Percentiles rank a stretch among this genome's conserved stretches.
Conservation (phyloP, 2,113 vertebrate species). For the Hylia prasina region DNA sequence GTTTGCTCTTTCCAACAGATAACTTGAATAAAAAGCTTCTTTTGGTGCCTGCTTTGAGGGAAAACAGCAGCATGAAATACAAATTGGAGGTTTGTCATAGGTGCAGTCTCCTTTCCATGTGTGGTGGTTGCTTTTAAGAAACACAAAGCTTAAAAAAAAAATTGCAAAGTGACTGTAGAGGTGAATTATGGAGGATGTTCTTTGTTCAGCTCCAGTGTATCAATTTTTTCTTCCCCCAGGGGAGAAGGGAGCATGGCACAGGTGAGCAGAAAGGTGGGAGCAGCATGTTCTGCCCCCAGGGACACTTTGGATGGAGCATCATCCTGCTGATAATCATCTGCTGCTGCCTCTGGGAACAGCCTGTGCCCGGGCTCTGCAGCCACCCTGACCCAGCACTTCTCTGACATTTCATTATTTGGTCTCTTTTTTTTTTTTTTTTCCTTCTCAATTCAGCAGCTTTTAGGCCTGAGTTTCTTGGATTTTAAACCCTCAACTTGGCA, state of each 20-base stretch:
- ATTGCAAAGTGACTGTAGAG: background rate
- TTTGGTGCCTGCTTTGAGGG: background rate
- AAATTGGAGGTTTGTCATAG: background rate
- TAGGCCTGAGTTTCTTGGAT: no score
- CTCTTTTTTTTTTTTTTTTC: no score
- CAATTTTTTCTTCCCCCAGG: background rate
- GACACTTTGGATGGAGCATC: background rate
- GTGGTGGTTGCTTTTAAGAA: background rate
- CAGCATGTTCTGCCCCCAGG: background rate
- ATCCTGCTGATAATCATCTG: fast-evolving
- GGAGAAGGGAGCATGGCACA: fast-evolving
- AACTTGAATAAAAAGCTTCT: background rate
- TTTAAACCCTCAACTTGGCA: no score
- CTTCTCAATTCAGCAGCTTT: no score
- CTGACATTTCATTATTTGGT: no score
- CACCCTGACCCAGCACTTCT: background rate
- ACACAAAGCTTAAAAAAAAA: background rate
- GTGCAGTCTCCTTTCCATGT: background rate
- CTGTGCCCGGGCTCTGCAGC: background rate
- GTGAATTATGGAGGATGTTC: background rate
- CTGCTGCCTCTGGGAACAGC: background rate
- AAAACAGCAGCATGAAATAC: background rate
- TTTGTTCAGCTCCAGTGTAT: background rate
- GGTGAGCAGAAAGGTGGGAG: background rate
- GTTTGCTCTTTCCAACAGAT: background rate